A percentile compares a stretch with the other conserved stretches of the same genome.
These are phyloP conservation scores for Danio jaintianensis DNA, from an alignment of 2,797 vertebrate species.

Conservation along the genomic window DNA sequence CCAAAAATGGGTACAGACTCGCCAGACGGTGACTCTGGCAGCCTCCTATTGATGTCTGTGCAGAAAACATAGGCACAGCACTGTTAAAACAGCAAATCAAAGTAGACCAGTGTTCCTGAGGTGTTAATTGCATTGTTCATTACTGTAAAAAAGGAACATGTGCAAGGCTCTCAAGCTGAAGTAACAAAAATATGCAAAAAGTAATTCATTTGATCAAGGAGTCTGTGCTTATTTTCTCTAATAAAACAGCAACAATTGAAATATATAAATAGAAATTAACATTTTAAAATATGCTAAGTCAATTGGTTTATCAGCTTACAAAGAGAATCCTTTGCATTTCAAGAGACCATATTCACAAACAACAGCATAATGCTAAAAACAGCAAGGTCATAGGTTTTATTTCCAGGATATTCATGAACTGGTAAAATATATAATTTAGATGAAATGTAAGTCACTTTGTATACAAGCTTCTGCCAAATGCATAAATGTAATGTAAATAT, in stretches of 20 bases:
- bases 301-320: background rate
- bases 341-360: background rate
- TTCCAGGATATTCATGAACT: no score
- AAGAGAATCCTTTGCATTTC: background rate
- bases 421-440: no score
- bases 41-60: slow-evolving; percentile 30
- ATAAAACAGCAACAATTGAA: background rate
- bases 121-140: slow-evolving; percentile 70
- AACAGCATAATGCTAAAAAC: background rate
- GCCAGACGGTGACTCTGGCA: slow-evolving; percentile 50
- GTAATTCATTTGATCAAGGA: background rate
- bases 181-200: background rate
- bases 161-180: slow-evolving; percentile 33
- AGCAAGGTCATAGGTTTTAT: no score
- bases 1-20: slow-evolving; percentile 59
- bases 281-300: background rate
- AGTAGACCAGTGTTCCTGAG: slow-evolving; percentile 63
- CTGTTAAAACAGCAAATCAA: slow-evolving; percentile 61
- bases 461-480: background rate
- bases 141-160: slow-evolving; percentile 63
- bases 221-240: background rate
- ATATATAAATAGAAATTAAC: no score
- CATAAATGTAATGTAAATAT: slow-evolving; percentile 5
- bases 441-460: no score
- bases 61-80: slow-evolving; percentile 52